These are phyloP conservation scores for Plusia festucae DNA, from an alignment of 2,888 invertebrate species.

Conservation along the genomic window DNA sequence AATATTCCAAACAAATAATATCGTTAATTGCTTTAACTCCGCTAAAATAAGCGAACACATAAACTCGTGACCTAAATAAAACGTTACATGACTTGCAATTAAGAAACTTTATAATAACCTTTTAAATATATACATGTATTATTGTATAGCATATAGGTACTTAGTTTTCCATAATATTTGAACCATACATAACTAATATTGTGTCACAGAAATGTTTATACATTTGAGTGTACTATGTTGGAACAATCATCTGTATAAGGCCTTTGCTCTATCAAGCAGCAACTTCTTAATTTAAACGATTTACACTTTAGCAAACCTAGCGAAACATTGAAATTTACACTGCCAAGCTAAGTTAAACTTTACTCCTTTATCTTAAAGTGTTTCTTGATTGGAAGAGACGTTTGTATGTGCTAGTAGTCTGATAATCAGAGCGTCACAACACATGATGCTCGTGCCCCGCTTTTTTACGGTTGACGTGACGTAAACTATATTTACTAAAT, in stretches of 20 bases:
- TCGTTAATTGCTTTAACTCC: slow-evolving; percentile 23
- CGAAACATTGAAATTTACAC: slow-evolving; percentile 30
- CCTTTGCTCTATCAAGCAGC: slow-evolving; percentile 41
- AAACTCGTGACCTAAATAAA: slow-evolving; percentile 48
- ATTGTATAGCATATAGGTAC: slow-evolving; percentile 7
- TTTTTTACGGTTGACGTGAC: slow-evolving; percentile 59
- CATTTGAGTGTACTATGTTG: slow-evolving; percentile 42
- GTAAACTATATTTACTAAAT: slow-evolving; percentile 29
- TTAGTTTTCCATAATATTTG: slow-evolving; percentile 10
- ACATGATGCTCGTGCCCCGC: slow-evolving; percentile 54
- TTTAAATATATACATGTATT: too few species aligned
- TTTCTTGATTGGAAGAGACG: background rate
- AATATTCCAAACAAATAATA: background rate
- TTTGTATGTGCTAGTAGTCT: slow-evolving; percentile 24
- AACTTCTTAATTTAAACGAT: slow-evolving; percentile 64
- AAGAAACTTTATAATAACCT: slow-evolving; percentile 27
- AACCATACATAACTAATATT: slow-evolving; percentile 6
- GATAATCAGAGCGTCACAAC: slow-evolving; percentile 54
- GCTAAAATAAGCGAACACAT: slow-evolving; percentile 29
- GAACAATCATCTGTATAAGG: slow-evolving; percentile 49
- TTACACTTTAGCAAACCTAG: slow-evolving; percentile 54
- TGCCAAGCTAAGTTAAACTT: slow-evolving; percentile 37
- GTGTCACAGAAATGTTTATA: slow-evolving; percentile 40
- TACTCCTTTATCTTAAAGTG: background rate
- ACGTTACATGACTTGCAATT: slow-evolving; percentile 38